Percentiles rank a stretch among this genome's conserved stretches.
phyloP scores from a whole-genome alignment of 2,797 vertebrate species.

The Euthynnus affinis region DNA sequence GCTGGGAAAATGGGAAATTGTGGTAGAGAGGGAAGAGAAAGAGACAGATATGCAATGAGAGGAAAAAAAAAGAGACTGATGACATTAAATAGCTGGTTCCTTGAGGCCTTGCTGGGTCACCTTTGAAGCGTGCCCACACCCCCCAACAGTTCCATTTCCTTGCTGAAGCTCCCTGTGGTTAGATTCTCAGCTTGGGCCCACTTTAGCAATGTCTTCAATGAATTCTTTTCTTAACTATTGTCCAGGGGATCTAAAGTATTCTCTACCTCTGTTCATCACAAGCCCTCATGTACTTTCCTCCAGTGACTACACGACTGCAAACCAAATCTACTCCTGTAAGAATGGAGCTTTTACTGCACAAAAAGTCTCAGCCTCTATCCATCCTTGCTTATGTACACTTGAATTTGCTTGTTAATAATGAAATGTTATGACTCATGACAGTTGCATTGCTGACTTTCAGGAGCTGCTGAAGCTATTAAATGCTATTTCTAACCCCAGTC shows the following conservation, averaged over 20 bases:
- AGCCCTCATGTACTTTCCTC: slow-evolving; percentile 11
- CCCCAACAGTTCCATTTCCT: slow-evolving; percentile 45
- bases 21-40: background rate
- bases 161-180: slow-evolving; percentile 47
- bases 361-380: slow-evolving; percentile 19
- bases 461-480: slow-evolving; percentile 42
- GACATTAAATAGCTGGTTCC: slow-evolving; percentile 43
- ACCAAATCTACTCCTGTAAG: slow-evolving; percentile 10
- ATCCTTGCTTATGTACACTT: slow-evolving; percentile 26
- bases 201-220: slow-evolving; percentile 44
- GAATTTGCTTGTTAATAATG: slow-evolving; percentile 49
- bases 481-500: slow-evolving; percentile 39
- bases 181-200: slow-evolving; percentile 42
- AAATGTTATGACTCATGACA: slow-evolving; percentile 61
- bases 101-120: slow-evolving; percentile 58
- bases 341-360: slow-evolving; percentile 15
- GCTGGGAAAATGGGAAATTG: slow-evolving; percentile 31
- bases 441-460: slow-evolving; percentile 44
- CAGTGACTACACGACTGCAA: slow-evolving; percentile 14
- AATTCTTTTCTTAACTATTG: slow-evolving; percentile 41
- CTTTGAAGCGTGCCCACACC: slow-evolving; percentile 51
- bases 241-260: slow-evolving; percentile 38
- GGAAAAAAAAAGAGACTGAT: slow-evolving; percentile 20
- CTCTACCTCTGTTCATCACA: slow-evolving; percentile 2
- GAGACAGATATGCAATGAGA: slow-evolving; percentile 29